Evolutionary conservation across 1,140 invertebrate species (phyloP).

Genomic region (Nephotettix cincticeps): DNA sequence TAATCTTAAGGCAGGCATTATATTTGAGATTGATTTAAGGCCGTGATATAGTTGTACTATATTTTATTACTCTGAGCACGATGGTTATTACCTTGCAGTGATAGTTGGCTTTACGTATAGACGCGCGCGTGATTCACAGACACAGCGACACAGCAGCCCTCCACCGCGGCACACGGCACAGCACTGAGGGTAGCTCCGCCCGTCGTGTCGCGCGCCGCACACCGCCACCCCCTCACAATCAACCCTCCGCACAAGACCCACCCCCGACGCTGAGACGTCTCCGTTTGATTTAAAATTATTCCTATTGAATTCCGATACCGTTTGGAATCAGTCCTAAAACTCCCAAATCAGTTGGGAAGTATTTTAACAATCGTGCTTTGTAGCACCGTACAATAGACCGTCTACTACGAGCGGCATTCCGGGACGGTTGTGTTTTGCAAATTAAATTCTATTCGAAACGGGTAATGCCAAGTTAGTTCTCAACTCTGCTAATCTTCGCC

Average conservation of each 20-base stretch:
- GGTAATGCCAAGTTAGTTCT: too few species aligned
- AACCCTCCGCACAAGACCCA: background rate
- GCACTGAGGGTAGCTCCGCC: background rate
- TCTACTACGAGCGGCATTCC: too few species aligned
- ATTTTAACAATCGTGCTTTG: conserved; percentile 2
- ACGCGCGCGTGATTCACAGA: background rate
- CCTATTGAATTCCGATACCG: conserved; percentile 4
- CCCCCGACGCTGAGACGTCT: background rate
- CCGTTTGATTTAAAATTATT: conserved; percentile 6
- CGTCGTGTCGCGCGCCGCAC: background rate
- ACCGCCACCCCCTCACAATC: background rate
- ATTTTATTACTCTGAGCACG: too few species aligned
- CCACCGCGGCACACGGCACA: background rate
- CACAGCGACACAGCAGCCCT: background rate
- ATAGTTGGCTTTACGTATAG: too few species aligned
- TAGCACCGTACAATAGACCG: background rate
- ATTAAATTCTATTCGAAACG: too few species aligned
- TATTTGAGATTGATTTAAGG: too few species aligned
- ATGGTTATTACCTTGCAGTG: too few species aligned
- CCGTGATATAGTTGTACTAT: too few species aligned
- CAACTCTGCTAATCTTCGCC: too few species aligned
- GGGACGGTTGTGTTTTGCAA: too few species aligned
- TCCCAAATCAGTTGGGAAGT: conserved; percentile 5
- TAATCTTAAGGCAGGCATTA: too few species aligned
- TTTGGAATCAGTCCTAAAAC: background rate